Evolutionary conservation across 2,113 vertebrate species (phyloP).

Genomic region (Dromas ardeola): DNA sequence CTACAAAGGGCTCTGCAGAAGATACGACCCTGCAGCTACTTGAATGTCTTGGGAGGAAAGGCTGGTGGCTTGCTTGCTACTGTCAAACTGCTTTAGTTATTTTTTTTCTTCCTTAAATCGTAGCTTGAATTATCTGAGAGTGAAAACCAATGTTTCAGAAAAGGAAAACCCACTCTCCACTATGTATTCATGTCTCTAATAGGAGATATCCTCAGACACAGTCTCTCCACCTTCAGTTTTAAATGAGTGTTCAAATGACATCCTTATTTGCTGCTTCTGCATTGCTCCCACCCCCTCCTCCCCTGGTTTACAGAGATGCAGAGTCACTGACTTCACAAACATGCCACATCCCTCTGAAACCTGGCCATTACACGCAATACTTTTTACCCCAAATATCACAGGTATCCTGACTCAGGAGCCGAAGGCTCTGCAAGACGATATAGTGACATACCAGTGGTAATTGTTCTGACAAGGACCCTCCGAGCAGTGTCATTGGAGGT

Average conservation of each 20-base stretch:
- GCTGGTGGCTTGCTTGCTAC: neutral
- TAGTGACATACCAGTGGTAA: conserved; percentile 44
- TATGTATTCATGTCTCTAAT: neutral
- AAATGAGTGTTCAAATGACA: neutral
- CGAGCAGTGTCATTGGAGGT: conserved; percentile 66
- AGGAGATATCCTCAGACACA: neutral
- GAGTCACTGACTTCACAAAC: neutral
- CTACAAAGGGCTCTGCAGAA: conserved; percentile 22
- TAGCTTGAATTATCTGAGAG: neutral
- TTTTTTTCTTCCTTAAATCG: neutral
- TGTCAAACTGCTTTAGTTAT: neutral
- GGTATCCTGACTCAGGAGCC: neutral
- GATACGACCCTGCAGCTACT: neutral
- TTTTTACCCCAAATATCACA: neutral
- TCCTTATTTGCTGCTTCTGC: neutral
- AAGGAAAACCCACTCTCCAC: neutral
- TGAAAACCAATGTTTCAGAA: neutral
- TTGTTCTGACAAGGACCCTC: conserved; percentile 68
- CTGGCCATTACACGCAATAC: accelerated
- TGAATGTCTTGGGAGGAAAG: neutral
- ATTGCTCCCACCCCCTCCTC: neutral
- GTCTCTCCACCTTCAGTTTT: neutral
- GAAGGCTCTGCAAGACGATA: neutral
- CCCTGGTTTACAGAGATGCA: neutral
- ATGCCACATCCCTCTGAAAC: neutral